phyloP scores from a whole-genome alignment of 92 coral and sea anemone species.

The Bergia sp. region DNA sequence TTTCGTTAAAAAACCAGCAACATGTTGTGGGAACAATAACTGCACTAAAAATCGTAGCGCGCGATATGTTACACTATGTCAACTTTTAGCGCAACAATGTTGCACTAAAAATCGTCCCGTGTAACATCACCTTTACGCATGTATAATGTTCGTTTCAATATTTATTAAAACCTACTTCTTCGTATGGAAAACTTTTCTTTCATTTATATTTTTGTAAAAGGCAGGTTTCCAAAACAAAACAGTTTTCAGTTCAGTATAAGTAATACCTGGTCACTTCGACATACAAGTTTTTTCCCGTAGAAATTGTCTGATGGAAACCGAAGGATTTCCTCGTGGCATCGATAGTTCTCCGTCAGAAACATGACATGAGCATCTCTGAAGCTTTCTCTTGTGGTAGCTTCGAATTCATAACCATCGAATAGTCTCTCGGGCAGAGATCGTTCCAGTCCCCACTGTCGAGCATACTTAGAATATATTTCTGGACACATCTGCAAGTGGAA shows the following conservation, averaged over 20 bases:
- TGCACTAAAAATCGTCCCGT: no score
- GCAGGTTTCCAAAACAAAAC: no score
- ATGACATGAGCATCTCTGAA: slow-evolving; percentile 55
- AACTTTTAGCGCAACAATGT: no score
- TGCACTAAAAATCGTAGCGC: no score
- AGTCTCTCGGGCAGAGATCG: slow-evolving; percentile 87
- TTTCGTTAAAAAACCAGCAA: no score
- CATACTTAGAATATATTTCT: slow-evolving; percentile 70
- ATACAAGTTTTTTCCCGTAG: slow-evolving; percentile 76
- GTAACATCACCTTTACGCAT: no score
- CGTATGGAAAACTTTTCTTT: no score
- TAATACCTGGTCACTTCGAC: slow-evolving; percentile 60
- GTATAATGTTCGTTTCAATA: no score
- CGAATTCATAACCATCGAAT: slow-evolving; percentile 65
- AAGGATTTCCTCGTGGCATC: slow-evolving; percentile 80
- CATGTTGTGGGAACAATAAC: no score
- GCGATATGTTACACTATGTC: no score
- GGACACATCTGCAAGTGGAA: slow-evolving; percentile 71
- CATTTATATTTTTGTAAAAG: no score
- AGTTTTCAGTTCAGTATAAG: not conserved
- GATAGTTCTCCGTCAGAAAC: slow-evolving; percentile 87
- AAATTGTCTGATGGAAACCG: slow-evolving; percentile 80
- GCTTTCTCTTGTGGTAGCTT: not conserved
- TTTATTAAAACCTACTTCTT: not conserved
- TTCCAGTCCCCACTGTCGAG: slow-evolving; percentile 65